These are phyloP conservation scores for Murina feae DNA, from an alignment of 2,113 vertebrate genomes.

Conservation along the genomic window DNA sequence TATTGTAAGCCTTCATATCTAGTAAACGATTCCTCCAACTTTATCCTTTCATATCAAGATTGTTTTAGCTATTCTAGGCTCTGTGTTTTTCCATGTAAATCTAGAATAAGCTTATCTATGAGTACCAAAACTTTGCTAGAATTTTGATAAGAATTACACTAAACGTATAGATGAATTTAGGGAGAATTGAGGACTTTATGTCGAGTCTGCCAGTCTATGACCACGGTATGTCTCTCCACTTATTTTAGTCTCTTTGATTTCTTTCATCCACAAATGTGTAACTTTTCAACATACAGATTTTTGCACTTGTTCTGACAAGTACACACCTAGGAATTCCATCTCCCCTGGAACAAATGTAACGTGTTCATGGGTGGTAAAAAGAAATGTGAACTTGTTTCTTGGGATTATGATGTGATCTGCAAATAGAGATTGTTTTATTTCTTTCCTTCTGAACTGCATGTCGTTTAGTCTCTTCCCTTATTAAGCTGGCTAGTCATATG, in stretches of 20 bases:
- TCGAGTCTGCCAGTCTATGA: neutral
- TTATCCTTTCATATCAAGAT: neutral
- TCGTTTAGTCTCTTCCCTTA: neutral
- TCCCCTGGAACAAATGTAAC: neutral
- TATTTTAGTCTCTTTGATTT: neutral
- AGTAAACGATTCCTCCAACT: neutral
- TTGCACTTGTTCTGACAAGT: neutral
- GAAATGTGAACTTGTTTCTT: neutral
- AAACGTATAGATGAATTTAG: neutral
- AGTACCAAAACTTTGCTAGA: neutral
- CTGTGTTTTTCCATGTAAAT: neutral
- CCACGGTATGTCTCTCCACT: neutral
- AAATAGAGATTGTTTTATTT: neutral
- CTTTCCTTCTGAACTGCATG: neutral
- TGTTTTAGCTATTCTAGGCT: neutral
- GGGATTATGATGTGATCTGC: neutral
- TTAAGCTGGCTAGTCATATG: neutral
- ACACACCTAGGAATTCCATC: neutral
- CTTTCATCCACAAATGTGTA: neutral
- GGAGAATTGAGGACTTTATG: neutral
- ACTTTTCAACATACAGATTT: neutral
- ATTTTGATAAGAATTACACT: neutral
- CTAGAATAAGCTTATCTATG: neutral
- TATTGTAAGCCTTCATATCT: neutral
- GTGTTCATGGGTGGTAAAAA: neutral